Conservation (phyloP, 2,888 invertebrate species). For the Hymenopus coronatus region DNA sequence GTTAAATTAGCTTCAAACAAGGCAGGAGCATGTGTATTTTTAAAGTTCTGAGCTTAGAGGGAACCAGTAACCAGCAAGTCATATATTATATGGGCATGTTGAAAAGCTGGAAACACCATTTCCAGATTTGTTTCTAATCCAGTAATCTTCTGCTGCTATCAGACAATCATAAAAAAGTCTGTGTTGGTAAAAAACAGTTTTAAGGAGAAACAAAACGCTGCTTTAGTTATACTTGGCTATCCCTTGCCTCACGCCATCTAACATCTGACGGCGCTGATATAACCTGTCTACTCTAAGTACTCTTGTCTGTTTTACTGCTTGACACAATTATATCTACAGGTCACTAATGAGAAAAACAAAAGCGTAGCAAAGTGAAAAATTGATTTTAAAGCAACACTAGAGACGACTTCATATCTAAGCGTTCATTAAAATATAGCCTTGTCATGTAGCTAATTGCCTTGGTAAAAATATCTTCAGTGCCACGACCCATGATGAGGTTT, state of each 20-base stretch:
- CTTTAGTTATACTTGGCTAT: neutral
- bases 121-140: too few relatives aligned
- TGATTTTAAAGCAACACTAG: neutral
- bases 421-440: slow-evolving; percentile 2
- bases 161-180: too few relatives aligned
- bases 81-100: too few relatives aligned
- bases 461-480: neutral
- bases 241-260: neutral
- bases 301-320: neutral
- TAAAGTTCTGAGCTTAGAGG: too few relatives aligned
- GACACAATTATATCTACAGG: neutral
- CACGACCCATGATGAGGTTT: neutral
- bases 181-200: neutral
- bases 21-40: too few relatives aligned
- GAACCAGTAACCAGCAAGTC: too few relatives aligned
- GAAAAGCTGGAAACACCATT: too few relatives aligned
- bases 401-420: neutral
- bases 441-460: neutral
- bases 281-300: neutral
- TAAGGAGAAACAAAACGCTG: neutral
- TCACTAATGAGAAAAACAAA: neutral
- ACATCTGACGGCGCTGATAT: neutral
- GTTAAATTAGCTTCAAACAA: too few relatives aligned
- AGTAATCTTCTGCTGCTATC: too few relatives aligned
- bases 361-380: neutral